Base-by-base conservation (phyloP, 2,888 invertebrate species). In the Seira ritae region DNA sequence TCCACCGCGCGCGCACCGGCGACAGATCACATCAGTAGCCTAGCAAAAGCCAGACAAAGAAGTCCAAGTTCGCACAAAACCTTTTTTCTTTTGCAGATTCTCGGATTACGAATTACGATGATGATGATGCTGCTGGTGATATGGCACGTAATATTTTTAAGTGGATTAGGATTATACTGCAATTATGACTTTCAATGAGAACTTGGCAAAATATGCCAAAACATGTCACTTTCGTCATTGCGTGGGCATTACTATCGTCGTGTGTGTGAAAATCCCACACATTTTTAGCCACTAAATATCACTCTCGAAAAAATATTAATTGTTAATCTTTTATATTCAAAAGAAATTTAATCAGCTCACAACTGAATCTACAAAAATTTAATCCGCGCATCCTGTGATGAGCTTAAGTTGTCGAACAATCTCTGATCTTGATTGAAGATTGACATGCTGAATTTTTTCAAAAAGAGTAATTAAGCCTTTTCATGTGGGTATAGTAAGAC, bases 121-220 rank as follows among this genome's bases (percentile, higher is more conserved):
- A 62, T 23, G 17, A 62, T n/a, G n/a, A n/a, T n/a, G n/a, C n/a
- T n/a, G n/a, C n/a, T n/a, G n/a, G n/a, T n/a, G n/a, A n/a, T n/a
- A n/a, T n/a, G n/a, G n/a, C 76, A 69, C 24, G 65, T 8, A 42
- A 42, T 42, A 6, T 23, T 65, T 71, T 77, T 66, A 17, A 19
- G 6, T 2, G 8, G 17, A 66, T 6, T 67, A 31, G 55, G 68
- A 76, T 76, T 60, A 69, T 46, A 71, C 71, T 19, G 68, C 17
- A 69, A 23, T 37, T 19, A 20, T 67, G n/a, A 6, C 4, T 42
- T 19, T 42, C 19, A 69, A 37, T n/a, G 24, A 68, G 15, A 10
- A 19, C 8, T 46, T 66, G 79, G 55, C 74, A 80, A 80, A 68
- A 62, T 74, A 42, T 80, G 68, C 68, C 78, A 65, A 71, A 42